Evolutionary conservation across 2,113 vertebrate genomes (phyloP), one percentile per base, ranked within the genome.

Genomic region (Physeter macrocephalus): DNA sequence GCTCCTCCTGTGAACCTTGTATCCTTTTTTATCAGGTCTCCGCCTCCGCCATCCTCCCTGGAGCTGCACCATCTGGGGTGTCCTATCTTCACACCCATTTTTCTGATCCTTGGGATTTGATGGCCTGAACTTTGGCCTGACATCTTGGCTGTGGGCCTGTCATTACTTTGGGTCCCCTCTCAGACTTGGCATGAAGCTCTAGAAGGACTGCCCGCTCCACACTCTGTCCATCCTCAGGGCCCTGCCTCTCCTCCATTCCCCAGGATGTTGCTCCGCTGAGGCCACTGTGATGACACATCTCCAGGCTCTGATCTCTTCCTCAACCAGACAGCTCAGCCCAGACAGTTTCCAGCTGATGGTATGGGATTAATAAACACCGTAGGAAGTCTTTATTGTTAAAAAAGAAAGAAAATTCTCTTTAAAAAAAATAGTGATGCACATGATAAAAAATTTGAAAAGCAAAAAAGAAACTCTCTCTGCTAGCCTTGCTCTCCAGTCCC

Each of bases 381-480:
- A 29, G 74, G 89, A 88, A 36, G 81, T 64, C 87, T 94, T 74
- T 86, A 87, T 87, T 94, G 64, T 72, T 90, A 14, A 88, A 83
- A 36, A 39, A 52, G 52, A 80, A 78, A 80, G 27, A 69, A 88
- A 39, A 14, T 52, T 39, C 69, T 90, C n/a, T 89, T 72, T 62
- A 9, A 3, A 61, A 69, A 64, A 88, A 92, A 39, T 17, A 82
- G 54, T 62, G 36, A 72, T 75, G 31, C 41, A 85, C 13, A 57
- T 20, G 52, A 77, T 72, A 75, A 59, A 75, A 78, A 52, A 31
- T 67, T 81, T 8, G n/a, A 66, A 94, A 91, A 25, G 8, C 8
- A 21, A 64, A 71, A 43, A 34, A 31, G 43, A 49, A n/a, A 31
- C 2, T 43, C 9, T 72, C 36, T 39, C 36, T n/a, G 34, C 11